phyloP scores from a whole-genome alignment of 2,797 vertebrate genomes.

The Monodelphis domestica region DNA sequence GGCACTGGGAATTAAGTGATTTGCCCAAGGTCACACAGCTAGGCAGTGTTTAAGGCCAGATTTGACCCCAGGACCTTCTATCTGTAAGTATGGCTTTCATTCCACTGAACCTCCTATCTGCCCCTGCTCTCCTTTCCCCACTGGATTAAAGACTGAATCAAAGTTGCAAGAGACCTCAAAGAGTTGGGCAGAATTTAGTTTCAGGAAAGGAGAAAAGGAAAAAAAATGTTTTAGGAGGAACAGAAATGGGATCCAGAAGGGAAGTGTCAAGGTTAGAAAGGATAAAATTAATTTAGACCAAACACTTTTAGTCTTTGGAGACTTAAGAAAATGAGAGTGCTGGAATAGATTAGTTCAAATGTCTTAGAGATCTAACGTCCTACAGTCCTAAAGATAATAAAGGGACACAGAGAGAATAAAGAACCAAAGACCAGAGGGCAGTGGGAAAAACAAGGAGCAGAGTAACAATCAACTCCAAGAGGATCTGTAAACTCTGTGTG shows the following conservation, averaged over 20 bases:
- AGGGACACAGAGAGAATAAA: background rate
- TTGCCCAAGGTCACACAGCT: no score
- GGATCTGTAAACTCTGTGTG: background rate
- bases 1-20: no score
- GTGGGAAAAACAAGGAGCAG: background rate
- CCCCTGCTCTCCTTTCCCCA: no score
- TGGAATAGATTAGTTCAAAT: background rate
- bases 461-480: background rate
- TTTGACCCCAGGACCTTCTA: no score
- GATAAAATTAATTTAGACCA: background rate
- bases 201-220: background rate
- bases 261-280: background rate
- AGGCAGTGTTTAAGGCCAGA: no score
- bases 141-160: no score
- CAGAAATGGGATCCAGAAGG: background rate
- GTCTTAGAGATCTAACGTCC: background rate
- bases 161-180: background rate
- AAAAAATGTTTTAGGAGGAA: background rate
- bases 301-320: background rate
- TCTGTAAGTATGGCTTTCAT: no score
- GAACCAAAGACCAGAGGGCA: background rate
- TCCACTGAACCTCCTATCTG: no score
- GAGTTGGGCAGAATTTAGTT: background rate
- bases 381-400: background rate
- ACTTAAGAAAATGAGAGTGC: background rate